Evolutionary conservation across 1,140 invertebrate species (phyloP).

Genomic region (Lordiphosa stackelbergi): DNA sequence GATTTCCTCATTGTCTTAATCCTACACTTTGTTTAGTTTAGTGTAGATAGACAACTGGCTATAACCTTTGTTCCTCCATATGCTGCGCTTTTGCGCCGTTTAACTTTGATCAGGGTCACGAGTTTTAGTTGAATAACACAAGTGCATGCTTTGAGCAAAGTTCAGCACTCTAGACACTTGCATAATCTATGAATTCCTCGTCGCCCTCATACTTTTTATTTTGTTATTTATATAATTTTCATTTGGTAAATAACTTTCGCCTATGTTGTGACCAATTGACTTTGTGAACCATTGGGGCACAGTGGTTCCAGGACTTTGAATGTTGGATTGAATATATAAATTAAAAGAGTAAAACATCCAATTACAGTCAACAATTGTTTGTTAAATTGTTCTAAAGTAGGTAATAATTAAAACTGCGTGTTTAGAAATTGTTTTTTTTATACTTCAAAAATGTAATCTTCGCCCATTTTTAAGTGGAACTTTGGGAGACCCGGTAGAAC

Average conservation of each 20-base stretch:
- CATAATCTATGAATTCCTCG: background rate
- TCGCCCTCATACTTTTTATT: background rate
- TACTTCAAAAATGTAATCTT: too few species aligned
- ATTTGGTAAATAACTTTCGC: slow-evolving; percentile 27
- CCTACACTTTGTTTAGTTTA: slow-evolving; percentile 24
- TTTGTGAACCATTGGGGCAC: slow-evolving; percentile 22
- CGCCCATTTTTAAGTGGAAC: too few species aligned
- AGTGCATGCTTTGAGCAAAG: background rate
- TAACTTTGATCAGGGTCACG: slow-evolving; percentile 44
- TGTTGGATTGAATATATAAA: too few species aligned
- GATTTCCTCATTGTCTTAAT: slow-evolving; percentile 65
- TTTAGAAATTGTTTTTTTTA: too few species aligned
- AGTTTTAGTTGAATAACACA: slow-evolving; percentile 28
- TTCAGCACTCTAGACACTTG: slow-evolving; percentile 1
- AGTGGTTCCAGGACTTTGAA: background rate
- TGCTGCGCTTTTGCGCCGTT: slow-evolving; percentile 17
- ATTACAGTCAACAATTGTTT: too few species aligned
- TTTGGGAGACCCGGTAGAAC: too few species aligned
- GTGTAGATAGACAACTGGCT: slow-evolving; percentile 7
- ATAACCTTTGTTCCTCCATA: slow-evolving; percentile 29
- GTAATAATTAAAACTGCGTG: too few species aligned
- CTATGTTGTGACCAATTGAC: slow-evolving; percentile 5
- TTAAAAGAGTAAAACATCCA: too few species aligned
- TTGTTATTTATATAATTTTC: background rate
- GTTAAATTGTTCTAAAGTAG: too few species aligned